Evolutionary conservation across 2,888 invertebrate species (phyloP), one percentile per base, ranked within the genome.

Genomic region (Sarcophaga rosellei): DNA sequence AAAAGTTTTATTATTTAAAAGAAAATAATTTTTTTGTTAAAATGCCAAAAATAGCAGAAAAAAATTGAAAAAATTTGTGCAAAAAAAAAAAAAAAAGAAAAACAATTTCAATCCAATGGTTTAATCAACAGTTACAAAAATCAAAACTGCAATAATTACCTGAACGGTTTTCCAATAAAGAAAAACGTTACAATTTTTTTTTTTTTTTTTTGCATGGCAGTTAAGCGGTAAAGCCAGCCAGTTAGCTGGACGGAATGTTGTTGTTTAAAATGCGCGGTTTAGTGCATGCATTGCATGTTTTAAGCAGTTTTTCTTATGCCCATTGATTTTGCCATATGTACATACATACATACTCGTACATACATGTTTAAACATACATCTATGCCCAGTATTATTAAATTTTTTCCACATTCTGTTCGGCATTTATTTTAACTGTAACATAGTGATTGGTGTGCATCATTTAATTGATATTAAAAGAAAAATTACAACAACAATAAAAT

Each of bases 141-240:
- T 72, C 45, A 61, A 89, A 89, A 88, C 88, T 88, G 89, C 88
- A 89, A 90, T 73, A 53, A 53, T 15, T 78, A 61, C 57, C 59
- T 73, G 47, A 81, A 74, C 47, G 53, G 17, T 61, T 80, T 66
- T 73, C 47, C 73, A 80, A 73, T 65, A 74, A 66, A 53, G 53
- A 53, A 53, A 74, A 74, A 61, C 65, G 59, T 73, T 74, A 61
- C 11, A 53, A 47, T 47, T 47, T 47, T 12, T 15, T 53, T 47
- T 47, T 15, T 47, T 47, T 63, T 25, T 44, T 53, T 57, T 45
- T 20, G n/a, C 6, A 20, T 53, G 35, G 35, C 35, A 10, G 20
- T 25, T 17, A 35, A 12, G 4, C 12, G 23, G 4, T 11, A 47
- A 15, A 21, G 59, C 21, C 35, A 35, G 35, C 35, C 35, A 35